Evolutionary conservation across 2,797 vertebrate species (phyloP).

Genomic region (Acanthopagrus latus): DNA sequence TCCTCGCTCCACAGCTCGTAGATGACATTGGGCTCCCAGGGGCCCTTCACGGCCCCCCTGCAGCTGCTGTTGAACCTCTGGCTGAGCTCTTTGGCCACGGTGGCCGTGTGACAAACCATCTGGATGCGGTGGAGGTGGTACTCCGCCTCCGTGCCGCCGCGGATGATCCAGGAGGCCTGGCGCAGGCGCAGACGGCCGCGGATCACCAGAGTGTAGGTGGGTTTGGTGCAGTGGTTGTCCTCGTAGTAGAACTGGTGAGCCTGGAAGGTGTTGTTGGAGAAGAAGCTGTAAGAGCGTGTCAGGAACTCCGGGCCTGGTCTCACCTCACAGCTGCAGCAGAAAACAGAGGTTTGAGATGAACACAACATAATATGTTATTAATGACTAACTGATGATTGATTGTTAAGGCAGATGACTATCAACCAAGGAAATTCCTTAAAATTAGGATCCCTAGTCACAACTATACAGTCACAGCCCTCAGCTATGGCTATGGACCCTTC

Average conservation of each 20-base stretch:
- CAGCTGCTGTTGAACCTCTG: slow-evolving; percentile 89
- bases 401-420: no score
- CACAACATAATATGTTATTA: no score
- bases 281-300: slow-evolving; percentile 95
- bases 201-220: slow-evolving; percentile 91
- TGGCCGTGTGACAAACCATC: slow-evolving; percentile 89
- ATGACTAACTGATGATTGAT: no score
- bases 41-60: slow-evolving; percentile 79
- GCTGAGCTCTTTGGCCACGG: slow-evolving; percentile 86
- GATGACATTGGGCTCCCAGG: slow-evolving; percentile 86
- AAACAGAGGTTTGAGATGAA: slow-evolving; percentile 21
- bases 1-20: slow-evolving; percentile 94
- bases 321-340: slow-evolving; percentile 91
- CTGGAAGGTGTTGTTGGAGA: slow-evolving; percentile 94
- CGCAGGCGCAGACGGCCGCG: slow-evolving; percentile 92
- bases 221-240: slow-evolving; percentile 94
- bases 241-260: slow-evolving; percentile 96
- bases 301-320: slow-evolving; percentile 96
- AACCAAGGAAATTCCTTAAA: no score
- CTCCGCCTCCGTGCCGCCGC: slow-evolving; percentile 95
- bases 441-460: no score
- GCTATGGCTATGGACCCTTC: no score
- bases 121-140: slow-evolving; percentile 92
- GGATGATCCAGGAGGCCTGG: slow-evolving; percentile 97
- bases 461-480: no score